Conservation (phyloP, 2,888 invertebrate genomes). For the Netelia fuscicornis region DNA sequence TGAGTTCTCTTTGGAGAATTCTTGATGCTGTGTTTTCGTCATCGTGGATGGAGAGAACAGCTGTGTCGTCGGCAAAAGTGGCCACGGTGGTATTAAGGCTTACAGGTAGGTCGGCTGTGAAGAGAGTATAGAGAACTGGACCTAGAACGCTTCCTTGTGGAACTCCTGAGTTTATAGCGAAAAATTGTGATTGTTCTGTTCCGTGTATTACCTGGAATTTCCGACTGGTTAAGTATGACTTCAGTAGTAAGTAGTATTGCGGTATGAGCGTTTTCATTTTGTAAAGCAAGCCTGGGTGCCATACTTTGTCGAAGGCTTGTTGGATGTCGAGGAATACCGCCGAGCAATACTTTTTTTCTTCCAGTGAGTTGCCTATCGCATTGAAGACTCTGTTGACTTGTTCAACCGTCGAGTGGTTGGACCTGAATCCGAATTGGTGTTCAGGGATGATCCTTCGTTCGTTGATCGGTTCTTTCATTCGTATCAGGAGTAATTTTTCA, state of each 20-base stretch:
- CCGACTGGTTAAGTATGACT: conserved; percentile 17
- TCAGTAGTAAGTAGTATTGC: conserved; percentile 53
- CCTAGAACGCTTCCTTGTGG: conserved; percentile 25
- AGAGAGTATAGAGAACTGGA: not conserved
- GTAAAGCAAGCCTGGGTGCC: conserved; percentile 69
- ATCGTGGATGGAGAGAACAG: not conserved
- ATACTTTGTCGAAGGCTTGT: conserved; percentile 72
- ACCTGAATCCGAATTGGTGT: conserved; percentile 13
- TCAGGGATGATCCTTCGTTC: not conserved
- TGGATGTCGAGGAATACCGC: conserved; percentile 68
- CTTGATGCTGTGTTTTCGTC: not conserved
- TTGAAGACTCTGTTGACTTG: conserved; percentile 67
- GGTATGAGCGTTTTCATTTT: conserved; percentile 66
- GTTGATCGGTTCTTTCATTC: not conserved
- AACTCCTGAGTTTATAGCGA: conserved; percentile 23
- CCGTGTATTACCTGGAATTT: conserved; percentile 22
- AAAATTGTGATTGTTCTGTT: not conserved
- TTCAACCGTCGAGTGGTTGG: conserved; percentile 42
- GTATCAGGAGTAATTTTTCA: conserved; percentile 1
- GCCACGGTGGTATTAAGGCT: not conserved
- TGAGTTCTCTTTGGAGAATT: not conserved
- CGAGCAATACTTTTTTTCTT: conserved; percentile 68
- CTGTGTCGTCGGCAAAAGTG: conserved; percentile 34
- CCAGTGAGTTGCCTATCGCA: conserved; percentile 60
- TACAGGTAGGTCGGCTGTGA: conserved; percentile 23